Base-by-base conservation (phyloP, 2,888 invertebrate species). In the Acleris holmiana region DNA sequence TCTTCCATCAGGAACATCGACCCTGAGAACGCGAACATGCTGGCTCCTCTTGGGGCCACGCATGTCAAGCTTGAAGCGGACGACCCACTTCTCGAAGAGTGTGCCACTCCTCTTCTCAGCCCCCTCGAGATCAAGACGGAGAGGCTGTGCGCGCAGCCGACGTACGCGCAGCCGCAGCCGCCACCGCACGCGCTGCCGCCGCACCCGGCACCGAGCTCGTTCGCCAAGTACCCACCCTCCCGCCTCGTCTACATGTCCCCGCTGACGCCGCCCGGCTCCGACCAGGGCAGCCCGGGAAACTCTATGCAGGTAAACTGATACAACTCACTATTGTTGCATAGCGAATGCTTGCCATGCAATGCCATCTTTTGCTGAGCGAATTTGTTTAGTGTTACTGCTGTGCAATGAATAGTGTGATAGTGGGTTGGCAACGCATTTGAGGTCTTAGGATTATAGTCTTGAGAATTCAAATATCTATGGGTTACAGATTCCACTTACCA, bases 1-100 rank as follows among this genome's bases (percentile, higher is more conserved):
- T 96, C 97, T 85, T 97, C 97, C 80, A 97, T 97, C 88, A 95
- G 97, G 83, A 97, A 97, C 87, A 95, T 97, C 81, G 97, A 98
- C 85, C 97, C 97, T 29, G 97, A 97, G 85, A 97, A 97, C 84
- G 97, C 97, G 60, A 96, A 97, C 79, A 97, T 97, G 96, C 91
- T 97, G 74, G 95, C 96, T 70, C 93, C 95, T 61, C 88, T 95
- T 73, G 85, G 94, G 77, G 87, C 91, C 59, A 94, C 94, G 4
- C 96, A 96, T 83, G 96, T 97, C 75, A 97, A 97, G 86, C 93
- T 97, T 85, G 97, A 97, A 86, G 94, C 96, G 63, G 95, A 96
- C 73, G 92, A 91, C 55, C 84, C 83, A 54, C 73, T 94, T 69
- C 89, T 94, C 67, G 94, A 94, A 77, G 93, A 94, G 72, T 93